Base-by-base conservation (phyloP, 2,888 invertebrate genomes). In the Zele albiditarsus region DNA sequence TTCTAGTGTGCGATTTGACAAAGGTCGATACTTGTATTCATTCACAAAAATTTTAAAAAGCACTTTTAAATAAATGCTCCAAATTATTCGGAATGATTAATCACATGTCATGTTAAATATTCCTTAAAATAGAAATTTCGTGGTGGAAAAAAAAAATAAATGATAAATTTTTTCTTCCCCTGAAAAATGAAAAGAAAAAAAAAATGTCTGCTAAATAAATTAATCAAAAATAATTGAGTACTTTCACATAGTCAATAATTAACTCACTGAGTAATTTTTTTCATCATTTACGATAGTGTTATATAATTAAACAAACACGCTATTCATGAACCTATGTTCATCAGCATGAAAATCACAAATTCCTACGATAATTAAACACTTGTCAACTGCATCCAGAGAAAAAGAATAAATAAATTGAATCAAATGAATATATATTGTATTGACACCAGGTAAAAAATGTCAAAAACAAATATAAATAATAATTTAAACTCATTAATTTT, bases 51-150 rank as follows among this genome's bases (percentile, higher is more conserved):
- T 28, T 63, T 63, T 63, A 62, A 60, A 71, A 71, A 71, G 62
- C 71, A 71, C 62, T 71, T 62, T 46, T 46, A 46, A 62, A 71
- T 71, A 71, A 71, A 62, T 71, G 42, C 70, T 28, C 42, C 23
- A 23, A 53, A 53, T 53, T 53, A 20, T 53, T 53, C 8, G 2
- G 6, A 8, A 20, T 71, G 71, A 71, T 71, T 27, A 71, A 71
- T 71, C 46, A 62, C 62, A 28, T 62, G 71, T 62, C 71, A 31
- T 62, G 27, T 8, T 2, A 42, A 2, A 63, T 63, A 31, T n/a
- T 20, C 33, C 71, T 71, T 12, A 71, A 71, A 62, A 71, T 71
- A 71, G 46, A 28, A 60, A 60, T 62, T 38, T 25, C 42, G 46
- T n/a, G 12, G 10, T 6, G 31, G 2, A 12, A 62, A 62, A 46